phyloP scores from a whole-genome alignment of 1,140 invertebrate genomes.

The Pseudomyrmex concolor region DNA sequence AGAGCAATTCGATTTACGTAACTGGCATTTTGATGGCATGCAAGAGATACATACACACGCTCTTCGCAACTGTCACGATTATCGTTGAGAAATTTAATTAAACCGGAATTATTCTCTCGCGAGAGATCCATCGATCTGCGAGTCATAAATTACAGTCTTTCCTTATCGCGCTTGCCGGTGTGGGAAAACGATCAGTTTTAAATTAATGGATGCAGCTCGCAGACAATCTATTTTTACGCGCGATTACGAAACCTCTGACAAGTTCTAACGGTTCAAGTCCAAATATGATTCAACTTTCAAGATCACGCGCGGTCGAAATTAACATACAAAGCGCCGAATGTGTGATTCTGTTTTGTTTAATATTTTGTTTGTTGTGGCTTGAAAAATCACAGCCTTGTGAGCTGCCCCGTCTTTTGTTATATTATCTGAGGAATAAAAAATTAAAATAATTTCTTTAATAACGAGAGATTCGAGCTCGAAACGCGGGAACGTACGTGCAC shows the following conservation, averaged over 20 bases:
- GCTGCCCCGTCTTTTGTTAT: neutral
- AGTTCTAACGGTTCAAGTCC: neutral
- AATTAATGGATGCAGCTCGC: constrained; percentile 8
- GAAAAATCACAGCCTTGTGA: too few relatives aligned
- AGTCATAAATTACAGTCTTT: constrained; percentile 48
- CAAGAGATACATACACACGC: constrained; percentile 44
- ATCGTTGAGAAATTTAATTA: constrained; percentile 59
- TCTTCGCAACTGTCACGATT: constrained; percentile 60
- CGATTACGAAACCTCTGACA: neutral
- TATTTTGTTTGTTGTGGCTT: too few relatives aligned
- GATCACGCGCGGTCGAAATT: too few relatives aligned
- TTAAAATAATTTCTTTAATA: neutral
- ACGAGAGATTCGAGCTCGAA: neutral
- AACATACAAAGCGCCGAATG: too few relatives aligned
- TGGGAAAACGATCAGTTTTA: constrained; percentile 43
- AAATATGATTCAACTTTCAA: too few relatives aligned
- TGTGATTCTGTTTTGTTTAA: too few relatives aligned
- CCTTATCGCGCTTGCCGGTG: constrained; percentile 1
- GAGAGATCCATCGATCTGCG: constrained; percentile 26
- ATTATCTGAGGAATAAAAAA: neutral
- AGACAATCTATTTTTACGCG: neutral
- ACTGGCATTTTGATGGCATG: constrained; percentile 60
- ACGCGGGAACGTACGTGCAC: neutral
- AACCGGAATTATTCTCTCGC: constrained; percentile 50
- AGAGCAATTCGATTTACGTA: constrained; percentile 60